Evolutionary conservation across 2,888 invertebrate genomes (phyloP), one percentile per base, ranked within the genome.

Genomic region (Idaea biselata): DNA sequence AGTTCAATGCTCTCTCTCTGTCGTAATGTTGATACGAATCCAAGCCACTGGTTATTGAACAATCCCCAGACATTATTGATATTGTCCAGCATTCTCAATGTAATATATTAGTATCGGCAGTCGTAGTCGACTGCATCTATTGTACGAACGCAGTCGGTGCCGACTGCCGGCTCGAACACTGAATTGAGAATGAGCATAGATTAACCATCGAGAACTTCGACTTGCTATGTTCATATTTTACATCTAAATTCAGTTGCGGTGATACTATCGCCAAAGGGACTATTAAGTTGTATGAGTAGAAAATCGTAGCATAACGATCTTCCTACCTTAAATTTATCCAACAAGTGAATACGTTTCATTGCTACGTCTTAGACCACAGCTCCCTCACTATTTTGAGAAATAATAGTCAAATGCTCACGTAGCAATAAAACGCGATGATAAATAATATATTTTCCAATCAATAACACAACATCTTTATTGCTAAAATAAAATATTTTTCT

Each of bases 171-270:
- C 82, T 84, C 84, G 89, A 79, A 79, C 69, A 86, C 81, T 79
- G 83, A 90, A 87, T 90, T 86, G 86, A 84, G 84, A 90, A 88
- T 90, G 87, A 88, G 89, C 85, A 77, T 71, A 85, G 90, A 90
- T 91, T 88, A 89, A 86, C 87, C 83, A 81, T 86, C 80, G 77
- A 76, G 77, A 87, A 88, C 83, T 87, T 83, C 70, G 75, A 72
- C 79, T 77, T 75, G 79, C 83, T 80, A 83, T 79, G 78, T 76
- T 83, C 81, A 83, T 84, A 82, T 81, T 74, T 70, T 72, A 77
- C 63, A 72, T 55, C 55, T 60, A 14, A 64, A 59, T 59, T 54
- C 6, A 57, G 57, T 60, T 16, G n/a, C n/a, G n/a, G n/a, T n/a
- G n/a, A n/a, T n/a, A n/a, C 25, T 25, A 25, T 25, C 25, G 25